These are phyloP conservation scores for Eriosoma lanigerum DNA, from an alignment of 1,140 invertebrate species.

Conservation along the genomic window DNA sequence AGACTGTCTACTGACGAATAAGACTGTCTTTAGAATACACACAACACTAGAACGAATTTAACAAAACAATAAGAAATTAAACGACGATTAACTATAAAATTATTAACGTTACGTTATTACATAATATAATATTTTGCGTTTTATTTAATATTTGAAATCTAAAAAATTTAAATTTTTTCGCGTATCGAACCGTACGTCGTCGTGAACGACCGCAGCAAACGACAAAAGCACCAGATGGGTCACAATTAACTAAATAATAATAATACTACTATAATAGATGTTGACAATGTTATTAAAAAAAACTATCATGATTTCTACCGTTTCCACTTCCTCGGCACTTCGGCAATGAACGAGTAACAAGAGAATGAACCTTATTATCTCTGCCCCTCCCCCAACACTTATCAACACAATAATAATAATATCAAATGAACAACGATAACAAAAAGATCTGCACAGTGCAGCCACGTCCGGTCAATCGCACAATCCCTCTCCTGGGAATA, in stretches of 20 bases:
- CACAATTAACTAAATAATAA: slow-evolving; percentile 9
- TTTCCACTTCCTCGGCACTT: slow-evolving; percentile 17
- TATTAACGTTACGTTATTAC: too few relatives aligned
- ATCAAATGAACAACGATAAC: neutral
- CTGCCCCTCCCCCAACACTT: neutral
- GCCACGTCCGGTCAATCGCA: neutral
- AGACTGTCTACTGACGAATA: too few relatives aligned
- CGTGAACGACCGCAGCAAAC: neutral
- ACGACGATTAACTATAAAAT: too few relatives aligned
- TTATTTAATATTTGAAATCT: too few relatives aligned
- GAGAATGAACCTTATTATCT: neutral
- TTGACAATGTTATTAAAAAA: neutral
- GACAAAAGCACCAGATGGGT: neutral
- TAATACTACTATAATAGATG: neutral
- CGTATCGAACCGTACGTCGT: neutral
- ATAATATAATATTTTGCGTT: too few relatives aligned
- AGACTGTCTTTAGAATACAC: too few relatives aligned
- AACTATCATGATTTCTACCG: slow-evolving; percentile 8
- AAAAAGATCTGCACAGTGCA: neutral
- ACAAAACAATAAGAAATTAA: too few relatives aligned
- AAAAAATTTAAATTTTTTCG: too few relatives aligned
- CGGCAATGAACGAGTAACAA: neutral
- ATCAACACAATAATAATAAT: slow-evolving; percentile 2
- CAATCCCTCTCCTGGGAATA: too few relatives aligned
- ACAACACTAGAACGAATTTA: too few relatives aligned